Conservation (phyloP, 2,797 vertebrate genomes). For the Thalassophryne amazonica region DNA sequence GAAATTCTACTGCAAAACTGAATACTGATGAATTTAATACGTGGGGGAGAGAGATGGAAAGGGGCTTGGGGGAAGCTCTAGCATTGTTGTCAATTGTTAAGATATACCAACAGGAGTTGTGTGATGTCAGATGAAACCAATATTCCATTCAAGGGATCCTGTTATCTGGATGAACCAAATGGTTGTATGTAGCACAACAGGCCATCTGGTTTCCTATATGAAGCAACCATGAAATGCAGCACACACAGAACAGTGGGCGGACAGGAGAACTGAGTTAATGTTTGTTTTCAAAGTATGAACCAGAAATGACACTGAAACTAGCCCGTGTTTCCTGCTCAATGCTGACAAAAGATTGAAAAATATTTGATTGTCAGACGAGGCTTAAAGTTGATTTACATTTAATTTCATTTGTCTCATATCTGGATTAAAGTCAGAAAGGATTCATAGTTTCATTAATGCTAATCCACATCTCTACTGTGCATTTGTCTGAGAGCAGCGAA, state of each 20-base stretch:
- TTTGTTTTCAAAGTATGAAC: background rate
- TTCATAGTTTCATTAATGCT: background rate
- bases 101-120: no score
- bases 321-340: background rate
- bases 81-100: no score
- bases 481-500: no score
- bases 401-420: background rate
- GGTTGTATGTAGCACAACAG: constrained; percentile 9
- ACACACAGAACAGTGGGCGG: background rate
- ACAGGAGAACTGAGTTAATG: background rate
- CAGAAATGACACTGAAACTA: background rate
- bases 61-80: no score
- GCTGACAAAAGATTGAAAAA: background rate
- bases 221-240: background rate
- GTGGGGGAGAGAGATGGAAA: no score
- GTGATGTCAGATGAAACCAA: no score
- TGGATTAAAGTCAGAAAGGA: background rate
- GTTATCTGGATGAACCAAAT: constrained; percentile 25
- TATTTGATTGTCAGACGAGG: background rate
- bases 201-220: background rate
- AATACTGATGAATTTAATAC: no score
- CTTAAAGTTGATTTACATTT: background rate
- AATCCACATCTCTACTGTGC: no score
- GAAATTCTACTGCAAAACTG: no score
- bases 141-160: no score